Base-by-base conservation (phyloP, 2,113 vertebrate genomes). In the Gymnocephalus cernua region DNA sequence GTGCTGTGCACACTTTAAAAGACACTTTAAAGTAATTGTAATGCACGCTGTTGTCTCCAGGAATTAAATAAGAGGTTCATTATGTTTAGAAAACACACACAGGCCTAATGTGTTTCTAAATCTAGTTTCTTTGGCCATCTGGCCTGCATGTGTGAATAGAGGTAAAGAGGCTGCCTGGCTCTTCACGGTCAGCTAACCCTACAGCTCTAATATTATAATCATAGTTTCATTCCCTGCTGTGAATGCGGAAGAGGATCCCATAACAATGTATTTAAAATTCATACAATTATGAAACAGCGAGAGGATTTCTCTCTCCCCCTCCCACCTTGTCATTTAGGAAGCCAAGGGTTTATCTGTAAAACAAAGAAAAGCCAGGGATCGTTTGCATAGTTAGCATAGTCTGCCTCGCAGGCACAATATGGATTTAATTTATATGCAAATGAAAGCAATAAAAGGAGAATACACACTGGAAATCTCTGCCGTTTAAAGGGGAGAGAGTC, bases 361-460 rank as follows among this genome's bases (percentile, higher is more conserved):
- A 98, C 97, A 98, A 97, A 96, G 96, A 96, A 94, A 96, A 92
- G 93, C 95, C 92, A 72, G 92, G 95, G 96, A 96, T 94, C 93
- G 91, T 95, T 86, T 79, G 94, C 92, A 87, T 96, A 96, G 96
- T 96, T 96, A 96, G 95, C 96, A 94, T 79, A 95, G 94, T 95
- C 95, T 97, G 96, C 96, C 97, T 98, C 95, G 96, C 96, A 98
- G 97, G 97, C 96, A 97, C 96, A 97, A 97, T 97, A 97, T 97
- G 95, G 96, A 96, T 98, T 98, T 98, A 99, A 98, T 99, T 98
- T 98, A 97, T 98, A 99, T 99, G 98, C 97, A 99, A 99, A 99
- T 99, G 92, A 96, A 96, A 95, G 96, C 95, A 97, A 97, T 98
- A 98, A 97, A 97, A 94, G 92, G 95, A 96, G 96, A 93, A 94